These are phyloP conservation scores for Enteromius paludinosus DNA, from an alignment of 2,797 vertebrate species.

Conservation along the genomic window DNA sequence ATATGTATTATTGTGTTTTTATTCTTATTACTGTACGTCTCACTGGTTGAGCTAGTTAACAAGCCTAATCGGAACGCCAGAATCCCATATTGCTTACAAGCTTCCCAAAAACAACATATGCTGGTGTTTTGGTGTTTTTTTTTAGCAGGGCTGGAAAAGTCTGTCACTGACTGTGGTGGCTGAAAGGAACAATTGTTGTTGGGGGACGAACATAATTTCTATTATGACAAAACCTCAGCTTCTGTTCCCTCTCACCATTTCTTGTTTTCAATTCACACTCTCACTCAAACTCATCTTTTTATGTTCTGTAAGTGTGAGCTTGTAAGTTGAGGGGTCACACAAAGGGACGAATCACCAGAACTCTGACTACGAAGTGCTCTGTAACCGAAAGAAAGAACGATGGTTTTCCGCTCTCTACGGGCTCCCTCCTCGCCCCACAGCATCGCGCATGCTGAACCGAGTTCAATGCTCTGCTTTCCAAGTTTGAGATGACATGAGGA, in stretches of 20 bases:
- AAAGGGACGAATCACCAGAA: background rate
- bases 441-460: slow-evolving; percentile 24
- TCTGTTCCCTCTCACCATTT: background rate
- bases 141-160: background rate
- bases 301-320: slow-evolving; percentile 6
- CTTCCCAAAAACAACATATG: background rate
- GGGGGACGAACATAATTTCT: background rate
- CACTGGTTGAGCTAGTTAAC: background rate
- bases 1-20: background rate
- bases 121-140: background rate
- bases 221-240: background rate
- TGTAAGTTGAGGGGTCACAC: slow-evolving; percentile 13
- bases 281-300: background rate
- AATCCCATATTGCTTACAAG: background rate
- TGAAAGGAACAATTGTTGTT: background rate
- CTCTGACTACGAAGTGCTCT: slow-evolving; percentile 12
- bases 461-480: slow-evolving; percentile 43
- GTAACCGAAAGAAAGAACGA: background rate
- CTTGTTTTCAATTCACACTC: background rate
- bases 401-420: slow-evolving; percentile 5
- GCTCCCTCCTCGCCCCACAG: slow-evolving; percentile 3
- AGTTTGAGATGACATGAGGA: slow-evolving; percentile 33
- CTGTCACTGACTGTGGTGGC: background rate
- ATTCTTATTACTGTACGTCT: background rate
- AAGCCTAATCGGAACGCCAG: background rate